A percentile compares a stretch with the other conserved stretches of the same genome.
These are phyloP conservation scores for Fragum fragum DNA, from an alignment of 2,888 invertebrate genomes.

Conservation along the genomic window DNA sequence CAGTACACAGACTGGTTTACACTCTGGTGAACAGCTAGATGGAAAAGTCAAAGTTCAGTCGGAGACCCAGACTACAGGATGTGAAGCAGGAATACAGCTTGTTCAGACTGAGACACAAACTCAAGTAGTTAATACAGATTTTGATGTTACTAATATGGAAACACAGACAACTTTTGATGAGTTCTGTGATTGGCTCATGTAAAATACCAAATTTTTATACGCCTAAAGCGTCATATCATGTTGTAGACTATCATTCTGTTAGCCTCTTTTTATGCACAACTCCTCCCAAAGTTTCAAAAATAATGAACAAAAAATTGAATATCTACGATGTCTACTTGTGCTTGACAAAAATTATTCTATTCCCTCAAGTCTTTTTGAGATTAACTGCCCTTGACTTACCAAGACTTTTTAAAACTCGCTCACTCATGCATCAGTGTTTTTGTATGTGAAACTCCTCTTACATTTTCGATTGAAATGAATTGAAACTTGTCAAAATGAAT, in stretches of 20 bases:
- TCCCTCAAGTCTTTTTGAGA: neutral
- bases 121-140: conserved; percentile 44
- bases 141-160: conserved; percentile 55
- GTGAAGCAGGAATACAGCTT: conserved; percentile 34
- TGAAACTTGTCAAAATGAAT: no score
- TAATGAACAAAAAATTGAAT: no score
- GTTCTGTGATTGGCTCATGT: conserved; percentile 48
- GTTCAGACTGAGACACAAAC: conserved; percentile 71
- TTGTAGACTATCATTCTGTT: no score
- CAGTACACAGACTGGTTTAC: conserved; percentile 7
- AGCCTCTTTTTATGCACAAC: no score
- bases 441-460: no score
- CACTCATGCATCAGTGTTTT: no score
- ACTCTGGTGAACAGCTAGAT: neutral
- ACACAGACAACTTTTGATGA: conserved; percentile 77
- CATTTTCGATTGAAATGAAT: no score
- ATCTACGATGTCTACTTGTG: no score
- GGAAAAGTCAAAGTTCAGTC: conserved; percentile 33
- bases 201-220: neutral
- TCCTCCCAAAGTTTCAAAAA: no score
- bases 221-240: neutral
- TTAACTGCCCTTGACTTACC: no score
- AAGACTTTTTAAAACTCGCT: no score
- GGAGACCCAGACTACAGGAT: conserved; percentile 43
- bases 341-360: no score